Conservation (phyloP, 2,888 invertebrate species). For the Cepaea hortensis region DNA sequence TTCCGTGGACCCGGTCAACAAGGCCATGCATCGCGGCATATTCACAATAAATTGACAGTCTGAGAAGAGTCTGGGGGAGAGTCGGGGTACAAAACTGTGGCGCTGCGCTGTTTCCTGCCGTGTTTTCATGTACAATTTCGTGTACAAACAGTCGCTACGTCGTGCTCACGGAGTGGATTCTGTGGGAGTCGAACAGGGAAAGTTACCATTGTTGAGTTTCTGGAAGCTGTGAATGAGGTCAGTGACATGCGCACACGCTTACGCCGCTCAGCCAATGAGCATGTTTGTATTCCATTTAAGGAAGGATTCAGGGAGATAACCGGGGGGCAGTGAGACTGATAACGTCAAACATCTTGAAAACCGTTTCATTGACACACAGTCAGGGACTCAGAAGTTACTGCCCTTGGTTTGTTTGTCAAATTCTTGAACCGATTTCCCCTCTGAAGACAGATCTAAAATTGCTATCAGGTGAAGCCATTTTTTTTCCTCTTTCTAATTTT, state of each 20-base stretch:
- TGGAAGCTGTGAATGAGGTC: background rate
- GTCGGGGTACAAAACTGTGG: background rate
- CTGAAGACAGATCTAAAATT: too few species aligned
- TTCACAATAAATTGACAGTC: background rate
- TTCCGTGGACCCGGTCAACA: background rate
- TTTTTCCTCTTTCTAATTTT: too few species aligned
- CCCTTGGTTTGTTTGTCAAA: slow-evolving; percentile 22
- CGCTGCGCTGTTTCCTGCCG: background rate
- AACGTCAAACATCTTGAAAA: slow-evolving; percentile 8
- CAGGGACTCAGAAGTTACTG: background rate
- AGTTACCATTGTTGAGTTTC: background rate
- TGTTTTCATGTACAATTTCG: background rate
- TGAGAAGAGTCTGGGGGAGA: background rate
- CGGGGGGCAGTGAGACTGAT: background rate
- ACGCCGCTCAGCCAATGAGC: background rate
- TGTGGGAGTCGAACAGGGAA: background rate
- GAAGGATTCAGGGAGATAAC: too few species aligned
- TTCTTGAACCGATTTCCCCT: too few species aligned
- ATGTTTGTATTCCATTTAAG: slow-evolving; percentile 21
- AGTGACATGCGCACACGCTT: background rate
- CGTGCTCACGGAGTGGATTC: background rate
- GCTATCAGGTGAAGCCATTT: too few species aligned
- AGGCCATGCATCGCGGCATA: background rate
- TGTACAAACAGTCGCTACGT: background rate
- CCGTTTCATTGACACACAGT: background rate